Conservation (phyloP, 2,888 invertebrate genomes). For the Linnaemya vulpina region DNA sequence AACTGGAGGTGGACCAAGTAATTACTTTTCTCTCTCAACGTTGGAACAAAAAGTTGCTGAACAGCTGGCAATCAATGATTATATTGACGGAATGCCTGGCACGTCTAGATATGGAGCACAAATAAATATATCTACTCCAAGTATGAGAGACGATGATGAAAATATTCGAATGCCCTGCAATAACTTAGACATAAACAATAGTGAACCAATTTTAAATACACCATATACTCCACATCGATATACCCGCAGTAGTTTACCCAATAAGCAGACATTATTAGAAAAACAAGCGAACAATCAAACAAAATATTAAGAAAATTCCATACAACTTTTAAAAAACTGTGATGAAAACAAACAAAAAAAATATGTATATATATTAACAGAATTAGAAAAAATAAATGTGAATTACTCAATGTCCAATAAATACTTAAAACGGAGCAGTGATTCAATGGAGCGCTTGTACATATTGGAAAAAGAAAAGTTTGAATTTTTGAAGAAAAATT, state of each 20-base stretch:
- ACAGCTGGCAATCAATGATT: background rate
- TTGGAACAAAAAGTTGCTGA: slow-evolving; percentile 32
- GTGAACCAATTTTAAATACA: background rate
- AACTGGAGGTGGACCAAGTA: slow-evolving; percentile 51
- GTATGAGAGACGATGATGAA: too few species aligned
- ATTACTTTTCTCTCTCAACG: slow-evolving; percentile 41
- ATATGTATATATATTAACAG: background rate
- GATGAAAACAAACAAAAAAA: slow-evolving; percentile 23
- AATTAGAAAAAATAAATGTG: background rate
- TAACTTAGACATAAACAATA: too few species aligned
- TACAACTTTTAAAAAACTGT: background rate
- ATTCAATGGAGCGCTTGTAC: too few species aligned
- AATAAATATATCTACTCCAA: background rate
- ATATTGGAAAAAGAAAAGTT: too few species aligned
- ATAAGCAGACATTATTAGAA: background rate
- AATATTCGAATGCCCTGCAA: background rate
- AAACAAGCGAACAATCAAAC: slow-evolving; percentile 39
- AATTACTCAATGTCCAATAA: background rate
- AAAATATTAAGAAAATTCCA: slow-evolving; percentile 4
- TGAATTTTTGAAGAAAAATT: too few species aligned
- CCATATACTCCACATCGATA: background rate
- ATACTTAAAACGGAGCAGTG: background rate
- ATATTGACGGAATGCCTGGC: background rate
- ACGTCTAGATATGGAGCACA: background rate
- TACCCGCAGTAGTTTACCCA: background rate